phyloP scores from a whole-genome alignment of 2,113 vertebrate genomes.

The Labeo catla region DNA sequence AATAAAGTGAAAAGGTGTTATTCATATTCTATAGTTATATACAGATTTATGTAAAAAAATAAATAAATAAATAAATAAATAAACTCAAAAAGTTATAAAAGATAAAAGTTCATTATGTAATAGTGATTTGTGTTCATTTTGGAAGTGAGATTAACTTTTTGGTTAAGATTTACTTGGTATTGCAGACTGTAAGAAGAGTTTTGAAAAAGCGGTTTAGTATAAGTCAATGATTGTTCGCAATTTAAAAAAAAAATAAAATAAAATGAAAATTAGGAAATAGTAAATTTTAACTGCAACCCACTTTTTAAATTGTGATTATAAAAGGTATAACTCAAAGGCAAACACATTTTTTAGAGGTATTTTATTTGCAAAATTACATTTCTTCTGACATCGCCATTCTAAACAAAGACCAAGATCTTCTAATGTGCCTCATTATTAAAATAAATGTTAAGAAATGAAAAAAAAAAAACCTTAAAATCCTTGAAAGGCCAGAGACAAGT shows the following conservation, averaged over 20 bases:
- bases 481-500: constrained; percentile 67
- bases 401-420: constrained; percentile 71
- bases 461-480: constrained; percentile 73
- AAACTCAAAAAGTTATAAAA: background rate
- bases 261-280: background rate
- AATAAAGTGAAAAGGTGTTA: background rate
- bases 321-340: background rate
- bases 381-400: constrained; percentile 52
- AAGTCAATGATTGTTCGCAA: background rate
- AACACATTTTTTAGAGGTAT: constrained; percentile 48
- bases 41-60: background rate
- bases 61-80: too few species aligned
- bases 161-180: background rate
- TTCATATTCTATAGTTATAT: background rate
- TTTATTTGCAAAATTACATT: constrained; percentile 62
- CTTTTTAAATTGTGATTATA: background rate
- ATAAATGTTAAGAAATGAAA: constrained; percentile 72
- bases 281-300: too few species aligned
- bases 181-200: background rate
- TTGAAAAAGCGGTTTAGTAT: background rate
- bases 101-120: background rate
- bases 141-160: background rate
- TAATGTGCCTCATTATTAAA: constrained; percentile 81
- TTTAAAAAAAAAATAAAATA: too few species aligned
- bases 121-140: background rate